These are phyloP conservation scores for Pampus argenteus DNA, from an alignment of 2,797 vertebrate genomes.

Conservation along the genomic window DNA sequence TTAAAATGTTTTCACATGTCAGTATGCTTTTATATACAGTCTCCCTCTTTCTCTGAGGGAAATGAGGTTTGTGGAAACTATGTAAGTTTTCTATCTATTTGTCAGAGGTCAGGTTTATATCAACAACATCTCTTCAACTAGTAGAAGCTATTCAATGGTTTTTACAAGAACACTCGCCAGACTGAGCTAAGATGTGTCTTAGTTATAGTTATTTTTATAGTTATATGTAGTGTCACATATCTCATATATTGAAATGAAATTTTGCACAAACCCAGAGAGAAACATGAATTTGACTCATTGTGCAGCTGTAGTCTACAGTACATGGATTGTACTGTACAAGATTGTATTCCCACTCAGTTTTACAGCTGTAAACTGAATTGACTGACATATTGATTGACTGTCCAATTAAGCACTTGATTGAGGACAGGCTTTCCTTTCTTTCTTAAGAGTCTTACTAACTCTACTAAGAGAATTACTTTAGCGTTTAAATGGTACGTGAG, in stretches of 20 bases:
- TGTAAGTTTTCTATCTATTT: constrained; percentile 1
- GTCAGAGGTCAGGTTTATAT: not conserved
- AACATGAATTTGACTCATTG: not conserved
- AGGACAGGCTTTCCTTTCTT: not conserved
- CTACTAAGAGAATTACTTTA: not conserved
- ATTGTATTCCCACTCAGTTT: not conserved
- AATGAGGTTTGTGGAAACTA: not conserved
- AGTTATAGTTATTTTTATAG: too few relatives aligned
- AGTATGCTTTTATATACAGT: not conserved
- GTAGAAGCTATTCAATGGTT: not conserved
- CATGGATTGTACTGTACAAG: too few relatives aligned
- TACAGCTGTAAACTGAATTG: not conserved
- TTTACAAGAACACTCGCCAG: not conserved
- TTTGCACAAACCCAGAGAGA: not conserved
- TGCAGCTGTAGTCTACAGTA: too few relatives aligned
- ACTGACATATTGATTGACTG: constrained; percentile 17
- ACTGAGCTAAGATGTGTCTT: too few relatives aligned
- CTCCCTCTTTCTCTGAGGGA: not conserved
- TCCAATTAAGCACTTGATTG: not conserved
- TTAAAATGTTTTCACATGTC: constrained; percentile 3
- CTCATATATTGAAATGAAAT: not conserved
- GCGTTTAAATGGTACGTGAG: not conserved
- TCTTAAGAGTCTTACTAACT: not conserved
- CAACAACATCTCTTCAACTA: constrained; percentile 3
- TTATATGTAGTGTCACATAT: not conserved